phyloP scores from a whole-genome alignment of 2,797 vertebrate genomes.

The Chelonia mydas region DNA sequence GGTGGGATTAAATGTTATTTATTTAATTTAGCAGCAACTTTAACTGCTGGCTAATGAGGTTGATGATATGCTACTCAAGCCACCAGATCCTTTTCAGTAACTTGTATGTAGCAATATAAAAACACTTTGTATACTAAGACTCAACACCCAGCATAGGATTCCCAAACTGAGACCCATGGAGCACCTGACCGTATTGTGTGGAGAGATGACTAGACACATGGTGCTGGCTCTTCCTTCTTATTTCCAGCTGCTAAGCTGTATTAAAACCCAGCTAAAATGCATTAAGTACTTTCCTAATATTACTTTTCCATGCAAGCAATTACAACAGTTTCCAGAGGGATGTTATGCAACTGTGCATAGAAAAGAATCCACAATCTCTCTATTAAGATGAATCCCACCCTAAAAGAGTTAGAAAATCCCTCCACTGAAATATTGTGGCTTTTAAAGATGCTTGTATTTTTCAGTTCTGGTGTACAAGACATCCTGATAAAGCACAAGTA shows the following conservation, averaged over 20 bases:
- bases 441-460: not conserved
- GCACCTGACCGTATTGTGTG: not conserved
- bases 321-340: not conserved
- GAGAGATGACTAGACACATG: not conserved
- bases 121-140: not conserved
- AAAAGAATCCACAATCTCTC: not conserved
- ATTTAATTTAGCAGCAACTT: not conserved
- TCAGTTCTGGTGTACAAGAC: not conserved
- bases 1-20: not conserved
- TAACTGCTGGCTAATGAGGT: not conserved
- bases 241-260: not conserved
- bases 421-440: not conserved
- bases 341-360: conserved; percentile 20
- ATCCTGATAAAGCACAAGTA: not conserved
- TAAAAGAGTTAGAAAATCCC: not conserved
- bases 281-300: not conserved
- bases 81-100: not conserved
- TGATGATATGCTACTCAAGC: not conserved
- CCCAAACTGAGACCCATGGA: not conserved
- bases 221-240: not conserved
- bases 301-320: not conserved
- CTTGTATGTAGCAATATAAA: not conserved
- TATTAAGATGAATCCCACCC: not conserved
- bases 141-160: not conserved
- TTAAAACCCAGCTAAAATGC: not conserved